These are phyloP conservation scores for Tolypeutes matacus DNA, from an alignment of 2,797 vertebrate genomes.

Conservation along the genomic window DNA sequence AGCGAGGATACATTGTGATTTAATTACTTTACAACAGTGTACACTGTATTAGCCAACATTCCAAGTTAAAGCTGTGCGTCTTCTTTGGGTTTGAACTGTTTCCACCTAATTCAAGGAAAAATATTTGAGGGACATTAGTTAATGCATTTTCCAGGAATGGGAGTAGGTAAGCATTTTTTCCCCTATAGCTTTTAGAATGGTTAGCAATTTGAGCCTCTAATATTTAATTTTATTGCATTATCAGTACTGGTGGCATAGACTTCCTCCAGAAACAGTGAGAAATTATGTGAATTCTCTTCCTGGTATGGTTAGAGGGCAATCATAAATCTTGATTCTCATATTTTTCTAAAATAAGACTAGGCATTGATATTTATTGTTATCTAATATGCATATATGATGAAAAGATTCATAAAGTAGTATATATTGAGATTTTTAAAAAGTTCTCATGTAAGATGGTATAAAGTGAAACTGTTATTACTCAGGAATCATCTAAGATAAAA, in stretches of 20 bases:
- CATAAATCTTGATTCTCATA: constrained; percentile 69
- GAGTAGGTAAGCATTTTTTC: constrained; percentile 70
- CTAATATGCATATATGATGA: constrained; percentile 68
- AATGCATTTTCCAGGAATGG: constrained; percentile 82
- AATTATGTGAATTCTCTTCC: constrained; percentile 74
- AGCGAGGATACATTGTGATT: constrained; percentile 36
- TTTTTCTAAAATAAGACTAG: constrained; percentile 76
- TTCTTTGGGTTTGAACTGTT: constrained; percentile 74
- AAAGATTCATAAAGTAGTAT: constrained; percentile 65
- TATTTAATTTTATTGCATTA: constrained; percentile 78
- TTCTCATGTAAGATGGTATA: constrained; percentile 55
- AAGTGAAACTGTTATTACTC: constrained; percentile 38
- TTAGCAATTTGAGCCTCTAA: constrained; percentile 66
- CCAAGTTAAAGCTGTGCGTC: constrained; percentile 58
- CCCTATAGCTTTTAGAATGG: constrained; percentile 75
- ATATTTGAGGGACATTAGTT: constrained; percentile 79
- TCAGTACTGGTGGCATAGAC: constrained; percentile 64
- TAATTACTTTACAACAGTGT: constrained; percentile 53
- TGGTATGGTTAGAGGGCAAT: constrained; percentile 68
- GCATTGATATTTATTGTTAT: constrained; percentile 71
- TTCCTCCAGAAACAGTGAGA: constrained; percentile 74
- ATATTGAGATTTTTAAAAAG: constrained; percentile 1
- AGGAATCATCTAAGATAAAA: constrained; percentile 58
- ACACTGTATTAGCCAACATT: constrained; percentile 23
- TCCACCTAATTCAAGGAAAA: constrained; percentile 73